Evolutionary conservation across 2,113 vertebrate genomes (phyloP).

Genomic region (Sinocyclocheilus anophthalmus): DNA sequence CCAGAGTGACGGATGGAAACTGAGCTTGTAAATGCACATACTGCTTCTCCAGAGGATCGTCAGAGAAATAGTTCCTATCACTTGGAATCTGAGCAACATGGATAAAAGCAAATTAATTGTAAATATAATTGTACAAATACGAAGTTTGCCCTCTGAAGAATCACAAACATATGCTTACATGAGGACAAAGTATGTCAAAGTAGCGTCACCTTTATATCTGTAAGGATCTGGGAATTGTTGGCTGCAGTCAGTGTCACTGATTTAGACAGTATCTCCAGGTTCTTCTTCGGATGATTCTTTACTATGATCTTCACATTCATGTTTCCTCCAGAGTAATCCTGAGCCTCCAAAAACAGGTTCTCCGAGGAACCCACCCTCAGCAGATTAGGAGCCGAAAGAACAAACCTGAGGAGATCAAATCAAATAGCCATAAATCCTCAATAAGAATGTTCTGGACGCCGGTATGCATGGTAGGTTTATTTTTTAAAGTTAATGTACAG

Average conservation of each 20-base stretch:
- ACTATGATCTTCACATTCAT: constrained; percentile 53
- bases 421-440: not conserved
- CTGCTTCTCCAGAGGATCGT: constrained; percentile 44
- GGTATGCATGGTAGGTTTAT: no score
- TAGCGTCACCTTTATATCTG: constrained; percentile 45
- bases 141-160: no score
- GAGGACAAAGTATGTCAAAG: no score
- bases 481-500: no score
- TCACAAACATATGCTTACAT: no score
- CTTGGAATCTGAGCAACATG: no score
- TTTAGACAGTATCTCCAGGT: not conserved
- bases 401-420: constrained; percentile 53
- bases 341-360: constrained; percentile 75
- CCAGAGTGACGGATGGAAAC: constrained; percentile 26
- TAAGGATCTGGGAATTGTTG: constrained; percentile 60
- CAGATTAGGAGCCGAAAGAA: constrained; percentile 74
- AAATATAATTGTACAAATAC: no score
- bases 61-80: not conserved
- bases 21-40: constrained; percentile 49
- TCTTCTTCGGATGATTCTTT: constrained; percentile 66
- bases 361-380: constrained; percentile 70
- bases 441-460: no score
- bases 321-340: constrained; percentile 55
- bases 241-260: constrained; percentile 41
- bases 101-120: no score